A percentile compares a stretch with the other conserved stretches of the same genome.
Conservation (phyloP, 2,113 vertebrate genomes). For the Aegithalos caudatus region DNA sequence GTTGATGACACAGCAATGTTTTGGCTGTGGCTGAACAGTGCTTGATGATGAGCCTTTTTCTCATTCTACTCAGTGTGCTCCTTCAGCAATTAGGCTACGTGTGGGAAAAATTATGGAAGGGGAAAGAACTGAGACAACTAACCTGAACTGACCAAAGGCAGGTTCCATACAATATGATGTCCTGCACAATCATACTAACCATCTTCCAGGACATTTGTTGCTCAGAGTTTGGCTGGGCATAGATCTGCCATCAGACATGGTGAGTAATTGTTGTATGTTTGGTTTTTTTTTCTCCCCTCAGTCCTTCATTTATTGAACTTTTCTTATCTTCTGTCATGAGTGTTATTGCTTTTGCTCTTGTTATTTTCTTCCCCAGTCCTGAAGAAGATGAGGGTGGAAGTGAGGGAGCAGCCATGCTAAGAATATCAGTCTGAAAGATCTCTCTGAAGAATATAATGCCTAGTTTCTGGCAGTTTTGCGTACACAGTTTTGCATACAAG, state of each 20-base stretch:
- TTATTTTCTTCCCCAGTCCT: not conserved
- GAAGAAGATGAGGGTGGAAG: not conserved
- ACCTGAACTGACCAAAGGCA: not conserved
- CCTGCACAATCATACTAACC: not conserved
- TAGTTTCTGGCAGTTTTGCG: not conserved
- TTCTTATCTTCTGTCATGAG: not conserved
- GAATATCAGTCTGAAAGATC: not conserved
- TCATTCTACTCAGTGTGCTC: not conserved
- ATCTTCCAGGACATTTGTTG: not conserved
- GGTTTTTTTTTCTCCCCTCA: accelerated
- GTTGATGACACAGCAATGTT: accelerated
- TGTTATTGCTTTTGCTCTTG: not conserved
- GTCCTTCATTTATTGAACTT: not conserved
- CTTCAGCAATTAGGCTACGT: accelerated
- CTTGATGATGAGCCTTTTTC: not conserved
- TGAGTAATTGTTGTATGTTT: not conserved
- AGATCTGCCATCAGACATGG: not conserved
- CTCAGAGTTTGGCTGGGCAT: not conserved
- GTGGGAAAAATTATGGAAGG: not conserved
- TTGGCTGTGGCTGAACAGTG: accelerated
- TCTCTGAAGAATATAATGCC: not conserved
- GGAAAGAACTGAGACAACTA: not conserved
- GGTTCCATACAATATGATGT: not conserved
- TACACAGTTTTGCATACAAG: too few species aligned
- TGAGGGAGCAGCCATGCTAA: not conserved